These are phyloP conservation scores for Ageneiosus marmoratus DNA, from an alignment of 2,113 vertebrate species.

Conservation along the genomic window DNA sequence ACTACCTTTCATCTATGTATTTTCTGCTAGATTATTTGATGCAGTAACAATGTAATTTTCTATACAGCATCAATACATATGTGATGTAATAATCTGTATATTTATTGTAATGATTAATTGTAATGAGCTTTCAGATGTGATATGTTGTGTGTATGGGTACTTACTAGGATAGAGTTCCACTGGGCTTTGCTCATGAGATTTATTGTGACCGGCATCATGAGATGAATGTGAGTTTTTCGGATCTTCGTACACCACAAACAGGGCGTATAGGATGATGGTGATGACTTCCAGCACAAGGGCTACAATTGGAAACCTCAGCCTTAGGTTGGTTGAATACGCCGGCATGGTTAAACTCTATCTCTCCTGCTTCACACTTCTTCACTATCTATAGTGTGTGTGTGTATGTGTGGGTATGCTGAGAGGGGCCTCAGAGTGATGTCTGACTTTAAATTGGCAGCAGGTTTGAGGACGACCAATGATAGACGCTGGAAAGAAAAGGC, in stretches of 20 bases:
- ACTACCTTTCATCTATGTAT: background rate
- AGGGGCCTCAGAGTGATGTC: conserved; percentile 50
- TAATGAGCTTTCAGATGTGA: background rate
- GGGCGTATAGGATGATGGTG: conserved; percentile 82
- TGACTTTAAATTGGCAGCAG: conserved; percentile 66
- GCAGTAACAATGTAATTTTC: background rate
- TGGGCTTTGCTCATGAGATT: conserved; percentile 30
- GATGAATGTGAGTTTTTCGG: conserved; percentile 55
- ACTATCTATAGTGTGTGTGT: conserved; percentile 33
- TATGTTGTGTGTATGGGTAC: conserved; percentile 60
- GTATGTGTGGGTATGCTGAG: too few species aligned
- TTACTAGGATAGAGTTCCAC: conserved; percentile 84
- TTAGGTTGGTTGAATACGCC: conserved; percentile 85
- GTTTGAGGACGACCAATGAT: conserved; percentile 69
- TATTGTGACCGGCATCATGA: fast-evolving
- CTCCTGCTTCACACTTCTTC: background rate
- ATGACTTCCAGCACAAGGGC: conserved; percentile 80
- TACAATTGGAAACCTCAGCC: conserved; percentile 81
- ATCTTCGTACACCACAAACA: conserved; percentile 82
- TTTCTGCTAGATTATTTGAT: background rate
- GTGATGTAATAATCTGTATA: background rate
- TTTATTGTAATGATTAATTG: background rate
- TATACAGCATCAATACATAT: background rate
- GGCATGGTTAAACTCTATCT: conserved; percentile 63
- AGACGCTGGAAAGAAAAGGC: conserved; percentile 50